These are phyloP conservation scores for Rhadina sibilatrix DNA, from an alignment of 2,113 vertebrate species.

Conservation along the genomic window DNA sequence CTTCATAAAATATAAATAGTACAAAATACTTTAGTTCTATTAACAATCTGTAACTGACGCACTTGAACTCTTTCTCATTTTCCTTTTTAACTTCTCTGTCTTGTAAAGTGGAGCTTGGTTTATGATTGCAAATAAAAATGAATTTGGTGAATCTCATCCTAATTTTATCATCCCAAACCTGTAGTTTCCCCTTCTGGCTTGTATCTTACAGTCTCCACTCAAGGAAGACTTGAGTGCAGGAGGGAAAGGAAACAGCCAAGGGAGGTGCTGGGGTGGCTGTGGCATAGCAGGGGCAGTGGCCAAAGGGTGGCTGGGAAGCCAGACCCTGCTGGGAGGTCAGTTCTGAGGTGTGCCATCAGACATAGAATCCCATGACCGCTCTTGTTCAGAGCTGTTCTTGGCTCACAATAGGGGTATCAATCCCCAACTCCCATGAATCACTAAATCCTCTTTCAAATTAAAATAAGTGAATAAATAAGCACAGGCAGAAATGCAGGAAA, in stretches of 20 bases:
- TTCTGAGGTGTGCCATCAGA: background rate
- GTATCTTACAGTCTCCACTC: background rate
- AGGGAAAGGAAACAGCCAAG: background rate
- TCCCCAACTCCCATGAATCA: background rate
- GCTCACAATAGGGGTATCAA: background rate
- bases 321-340: background rate
- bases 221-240: background rate
- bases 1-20: conserved; percentile 79
- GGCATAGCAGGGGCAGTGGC: background rate
- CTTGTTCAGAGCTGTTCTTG: conserved; percentile 3
- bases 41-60: conserved; percentile 64
- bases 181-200: conserved; percentile 26
- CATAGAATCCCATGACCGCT: accelerated
- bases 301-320: background rate
- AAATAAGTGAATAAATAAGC: conserved; percentile 45
- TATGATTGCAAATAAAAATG: conserved; percentile 63
- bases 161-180: conserved; percentile 34
- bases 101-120: conserved; percentile 56
- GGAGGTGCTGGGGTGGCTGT: background rate
- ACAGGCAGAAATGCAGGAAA: background rate
- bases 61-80: conserved; percentile 63
- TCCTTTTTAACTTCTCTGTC: conserved; percentile 60
- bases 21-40: conserved; percentile 66
- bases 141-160: conserved; percentile 49
- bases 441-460: conserved; percentile 44